Evolutionary conservation across 2,797 vertebrate species (phyloP), one percentile per base, ranked within the genome.

Genomic region (Epinephelus coioides): DNA sequence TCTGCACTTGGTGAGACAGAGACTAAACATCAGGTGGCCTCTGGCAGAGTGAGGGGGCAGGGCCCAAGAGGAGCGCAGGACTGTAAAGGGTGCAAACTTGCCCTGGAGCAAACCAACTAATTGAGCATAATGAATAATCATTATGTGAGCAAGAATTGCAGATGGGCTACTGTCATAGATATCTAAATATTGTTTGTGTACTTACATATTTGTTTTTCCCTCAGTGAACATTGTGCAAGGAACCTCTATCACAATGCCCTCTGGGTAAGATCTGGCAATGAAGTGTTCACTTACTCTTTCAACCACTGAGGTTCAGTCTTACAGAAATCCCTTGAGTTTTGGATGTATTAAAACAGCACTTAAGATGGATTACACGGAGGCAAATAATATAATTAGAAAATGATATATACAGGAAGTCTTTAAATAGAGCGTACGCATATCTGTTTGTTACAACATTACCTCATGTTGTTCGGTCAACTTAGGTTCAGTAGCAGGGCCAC

Each of bases 71-170:
- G 4, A 49, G 38, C 18, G 2, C 27, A 63, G 46, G 18, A 23
- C 17, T 19, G 11, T 34, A 38, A 74, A 56, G 43, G 27, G 30
- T 23, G 38, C 53, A 49, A 50, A 46, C 25, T 8, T 59, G 56
- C 50, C 74, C 71, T 47, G 27, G 53, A 63, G 63, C 74, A 18
- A 5, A 18, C 2, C 2, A 3, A 25, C 18, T 46, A 51, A 69
- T 11, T 69, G 63, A 65, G 43, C 49, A 55, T 38, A 59, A 81
- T 78, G 34, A 78, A 71, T 62, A 44, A 25, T 30, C 12, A 57
- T 53, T 57, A 57, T 69, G 61, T 63, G 44, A 74, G 5, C 13
- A n/a, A n/a, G 7, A 56, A 46, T 4, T 56, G 43, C 69, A 81
- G 56, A 71, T 64, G 46, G 25, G 19, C 4, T 25, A 17, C 1